These are phyloP conservation scores for Cheilosia soror DNA, from an alignment of 2,888 invertebrate species.

Conservation along the genomic window DNA sequence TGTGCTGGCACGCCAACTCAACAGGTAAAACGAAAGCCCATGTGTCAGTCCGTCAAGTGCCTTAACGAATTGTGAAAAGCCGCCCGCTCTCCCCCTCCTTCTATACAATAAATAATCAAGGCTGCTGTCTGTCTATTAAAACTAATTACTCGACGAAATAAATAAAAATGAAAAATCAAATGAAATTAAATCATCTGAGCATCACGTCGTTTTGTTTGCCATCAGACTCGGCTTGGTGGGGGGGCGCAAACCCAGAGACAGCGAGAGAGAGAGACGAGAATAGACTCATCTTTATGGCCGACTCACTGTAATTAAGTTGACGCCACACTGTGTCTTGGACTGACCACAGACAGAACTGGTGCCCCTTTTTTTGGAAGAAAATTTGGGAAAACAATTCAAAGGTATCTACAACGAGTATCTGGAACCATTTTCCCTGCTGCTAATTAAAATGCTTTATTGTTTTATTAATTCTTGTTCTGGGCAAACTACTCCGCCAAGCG, in stretches of 20 bases:
- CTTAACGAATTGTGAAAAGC: conserved; percentile 67
- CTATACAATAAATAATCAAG: conserved; percentile 67
- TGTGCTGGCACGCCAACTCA: conserved; percentile 69
- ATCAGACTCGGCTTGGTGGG: conserved; percentile 26
- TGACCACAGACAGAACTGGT: conserved; percentile 41
- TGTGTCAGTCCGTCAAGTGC: conserved; percentile 65
- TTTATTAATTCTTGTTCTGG: conserved; percentile 70
- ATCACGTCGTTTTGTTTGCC: conserved; percentile 70
- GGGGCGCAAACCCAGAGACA: background rate
- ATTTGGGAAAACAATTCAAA: conserved; percentile 29
- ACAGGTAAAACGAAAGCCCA: conserved; percentile 63
- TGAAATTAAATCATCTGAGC: conserved; percentile 74
- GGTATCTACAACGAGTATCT: background rate
- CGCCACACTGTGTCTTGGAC: conserved; percentile 55
- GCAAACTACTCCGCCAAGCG: conserved; percentile 21
- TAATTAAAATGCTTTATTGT: conserved; percentile 76
- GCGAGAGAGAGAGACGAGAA: background rate
- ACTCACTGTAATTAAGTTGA: conserved; percentile 57
- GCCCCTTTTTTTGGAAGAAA: conserved; percentile 26
- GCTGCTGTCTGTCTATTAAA: conserved; percentile 75
- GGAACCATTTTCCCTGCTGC: conserved; percentile 21
- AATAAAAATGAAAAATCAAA: conserved; percentile 69
- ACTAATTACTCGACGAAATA: conserved; percentile 74
- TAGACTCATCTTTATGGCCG: conserved; percentile 30
- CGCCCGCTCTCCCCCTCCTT: conserved; percentile 11